A percentile compares a stretch with the other conserved stretches of the same genome.
Conservation (phyloP, 2,113 vertebrate species). For the Dasyprocta punctata region DNA sequence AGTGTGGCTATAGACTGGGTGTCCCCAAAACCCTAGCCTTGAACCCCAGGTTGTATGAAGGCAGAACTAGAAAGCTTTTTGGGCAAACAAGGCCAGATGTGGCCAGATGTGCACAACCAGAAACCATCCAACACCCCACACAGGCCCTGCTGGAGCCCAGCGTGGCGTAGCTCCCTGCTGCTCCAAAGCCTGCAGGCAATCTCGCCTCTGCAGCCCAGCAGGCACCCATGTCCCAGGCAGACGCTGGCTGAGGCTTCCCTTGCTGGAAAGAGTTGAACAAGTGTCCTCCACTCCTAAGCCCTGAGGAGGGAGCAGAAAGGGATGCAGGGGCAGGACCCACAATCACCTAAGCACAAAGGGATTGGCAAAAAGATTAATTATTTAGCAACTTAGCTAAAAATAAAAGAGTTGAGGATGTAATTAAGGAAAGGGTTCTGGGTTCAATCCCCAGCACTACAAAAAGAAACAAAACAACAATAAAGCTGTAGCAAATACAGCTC, state of each 20-base stretch:
- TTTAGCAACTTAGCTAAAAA: background rate
- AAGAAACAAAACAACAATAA: background rate
- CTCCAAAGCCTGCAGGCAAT: background rate
- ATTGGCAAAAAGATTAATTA: background rate
- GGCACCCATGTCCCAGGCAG: accelerated
- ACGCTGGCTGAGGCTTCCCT: background rate
- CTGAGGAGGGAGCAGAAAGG: background rate
- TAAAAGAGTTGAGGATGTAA: background rate
- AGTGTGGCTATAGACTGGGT: background rate
- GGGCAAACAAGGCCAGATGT: background rate
- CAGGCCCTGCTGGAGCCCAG: background rate
- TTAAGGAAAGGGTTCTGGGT: background rate
- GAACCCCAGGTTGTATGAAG: background rate
- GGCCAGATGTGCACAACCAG: background rate
- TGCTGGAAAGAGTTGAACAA: background rate
- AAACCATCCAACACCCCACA: background rate
- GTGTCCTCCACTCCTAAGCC: background rate
- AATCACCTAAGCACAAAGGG: no score
- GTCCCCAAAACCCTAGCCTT: background rate
- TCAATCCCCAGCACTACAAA: background rate
- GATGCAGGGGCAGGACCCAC: background rate
- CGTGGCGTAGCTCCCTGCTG: background rate
- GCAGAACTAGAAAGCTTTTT: background rate
- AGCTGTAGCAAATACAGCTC: background rate
- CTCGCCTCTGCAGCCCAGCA: background rate